Conservation (phyloP, 2,888 invertebrate genomes). For the Cistogaster globosa region DNA sequence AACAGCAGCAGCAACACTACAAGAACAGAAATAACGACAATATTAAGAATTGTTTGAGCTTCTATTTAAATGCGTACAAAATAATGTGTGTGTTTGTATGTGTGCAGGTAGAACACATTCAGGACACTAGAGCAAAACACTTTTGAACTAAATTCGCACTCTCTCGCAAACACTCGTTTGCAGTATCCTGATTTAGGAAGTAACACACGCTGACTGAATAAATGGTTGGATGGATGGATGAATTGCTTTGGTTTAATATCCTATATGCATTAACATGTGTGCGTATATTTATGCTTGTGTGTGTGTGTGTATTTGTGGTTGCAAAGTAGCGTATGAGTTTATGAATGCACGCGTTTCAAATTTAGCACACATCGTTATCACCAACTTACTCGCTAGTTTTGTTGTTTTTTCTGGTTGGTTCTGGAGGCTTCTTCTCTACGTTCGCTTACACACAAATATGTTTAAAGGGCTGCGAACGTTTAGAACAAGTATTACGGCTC, state of each 20-base stretch:
- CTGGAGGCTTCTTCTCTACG: constrained; percentile 14
- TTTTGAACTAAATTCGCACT: constrained; percentile 51
- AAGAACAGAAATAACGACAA: constrained; percentile 35
- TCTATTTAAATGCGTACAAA: constrained; percentile 2
- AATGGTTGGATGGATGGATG: constrained; percentile 8
- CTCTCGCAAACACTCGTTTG: constrained; percentile 14
- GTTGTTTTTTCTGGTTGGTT: constrained; percentile 27
- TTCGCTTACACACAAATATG: background rate
- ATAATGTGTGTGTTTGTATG: background rate
- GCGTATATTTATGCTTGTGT: no score
- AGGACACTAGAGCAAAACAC: constrained; percentile 45
- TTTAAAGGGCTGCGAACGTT: constrained; percentile 1
- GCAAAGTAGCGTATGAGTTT: background rate
- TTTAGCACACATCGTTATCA: constrained; percentile 60
- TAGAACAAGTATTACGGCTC: background rate
- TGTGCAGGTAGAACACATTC: constrained; percentile 27
- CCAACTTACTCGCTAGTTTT: constrained; percentile 44
- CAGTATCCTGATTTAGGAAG: constrained; percentile 20
- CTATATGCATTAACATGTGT: background rate
- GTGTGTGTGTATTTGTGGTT: background rate
- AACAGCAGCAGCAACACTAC: constrained; percentile 42
- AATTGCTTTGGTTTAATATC: constrained; percentile 41
- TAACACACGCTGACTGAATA: constrained; percentile 33
- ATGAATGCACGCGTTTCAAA: constrained; percentile 48
- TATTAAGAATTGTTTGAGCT: constrained; percentile 26